A percentile compares a stretch with the other conserved stretches of the same genome.
phyloP scores from a whole-genome alignment of 2,797 vertebrate species.

The Manis crassicaudata region DNA sequence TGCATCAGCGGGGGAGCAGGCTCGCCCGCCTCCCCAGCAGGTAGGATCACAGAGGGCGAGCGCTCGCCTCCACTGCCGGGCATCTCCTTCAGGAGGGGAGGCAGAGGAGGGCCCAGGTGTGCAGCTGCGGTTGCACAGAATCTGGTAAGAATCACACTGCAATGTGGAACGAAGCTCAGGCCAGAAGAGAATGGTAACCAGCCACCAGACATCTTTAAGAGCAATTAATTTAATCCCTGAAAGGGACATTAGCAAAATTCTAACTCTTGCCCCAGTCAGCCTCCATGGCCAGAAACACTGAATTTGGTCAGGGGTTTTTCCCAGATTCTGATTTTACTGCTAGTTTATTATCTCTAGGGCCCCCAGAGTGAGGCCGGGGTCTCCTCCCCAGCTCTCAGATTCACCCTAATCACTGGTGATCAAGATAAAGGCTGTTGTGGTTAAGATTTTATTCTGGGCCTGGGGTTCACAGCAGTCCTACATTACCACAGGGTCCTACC shows the following conservation, averaged over 20 bases:
- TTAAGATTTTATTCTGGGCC: conserved; percentile 77
- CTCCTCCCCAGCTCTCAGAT: not conserved
- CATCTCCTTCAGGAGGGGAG: too few species aligned
- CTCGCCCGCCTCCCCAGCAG: not conserved
- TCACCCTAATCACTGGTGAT: not conserved
- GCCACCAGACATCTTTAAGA: not conserved
- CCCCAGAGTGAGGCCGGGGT: not conserved
- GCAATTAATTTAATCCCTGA: not conserved
- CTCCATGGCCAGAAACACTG: not conserved
- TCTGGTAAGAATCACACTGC: not conserved
- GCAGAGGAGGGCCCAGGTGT: too few species aligned
- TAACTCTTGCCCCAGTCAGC: too few species aligned
- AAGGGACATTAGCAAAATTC: too few species aligned
- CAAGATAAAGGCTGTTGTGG: conserved; percentile 78
- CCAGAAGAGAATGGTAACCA: not conserved
- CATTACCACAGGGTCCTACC: not conserved
- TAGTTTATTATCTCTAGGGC: not conserved
- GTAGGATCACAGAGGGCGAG: fast-evolving
- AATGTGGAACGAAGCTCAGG: not conserved
- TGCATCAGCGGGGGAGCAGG: not conserved
- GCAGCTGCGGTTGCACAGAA: not conserved
- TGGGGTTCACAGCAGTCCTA: not conserved
- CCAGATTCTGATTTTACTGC: not conserved
- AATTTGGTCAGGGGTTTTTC: conserved; percentile 44
- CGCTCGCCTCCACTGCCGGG: not conserved